Evolutionary conservation across 2,888 invertebrate species (phyloP).

Genomic region (Rhagium mordax): DNA sequence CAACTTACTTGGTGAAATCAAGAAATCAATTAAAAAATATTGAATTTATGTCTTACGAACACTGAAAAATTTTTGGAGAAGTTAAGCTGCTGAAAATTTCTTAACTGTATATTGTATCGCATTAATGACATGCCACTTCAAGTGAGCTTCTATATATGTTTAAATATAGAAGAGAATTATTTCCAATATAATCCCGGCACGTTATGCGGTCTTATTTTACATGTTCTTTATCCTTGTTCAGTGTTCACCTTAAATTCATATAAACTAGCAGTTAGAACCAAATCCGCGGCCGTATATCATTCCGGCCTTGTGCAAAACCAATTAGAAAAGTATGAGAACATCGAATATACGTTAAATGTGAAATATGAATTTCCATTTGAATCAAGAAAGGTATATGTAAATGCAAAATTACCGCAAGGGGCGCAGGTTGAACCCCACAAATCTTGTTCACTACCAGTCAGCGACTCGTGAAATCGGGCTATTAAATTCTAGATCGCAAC

Average conservation of each 20-base stretch:
- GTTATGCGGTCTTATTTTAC: not conserved
- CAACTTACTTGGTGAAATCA: no score
- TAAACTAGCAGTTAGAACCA: not conserved
- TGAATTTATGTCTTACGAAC: no score
- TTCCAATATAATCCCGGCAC: not conserved
- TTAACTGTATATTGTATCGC: no score
- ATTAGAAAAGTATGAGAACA: constrained; percentile 58
- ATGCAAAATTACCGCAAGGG: constrained; percentile 49
- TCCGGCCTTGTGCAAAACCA: constrained; percentile 50
- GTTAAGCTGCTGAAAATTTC: no score
- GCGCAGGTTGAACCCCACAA: constrained; percentile 50
- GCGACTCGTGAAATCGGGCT: constrained; percentile 58
- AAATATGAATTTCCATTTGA: constrained; percentile 59
- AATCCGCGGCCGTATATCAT: not conserved
- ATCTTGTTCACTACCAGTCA: constrained; percentile 57
- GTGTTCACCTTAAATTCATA: not conserved
- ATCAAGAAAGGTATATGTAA: constrained; percentile 55
- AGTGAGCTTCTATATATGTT: no score
- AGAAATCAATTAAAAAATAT: no score
- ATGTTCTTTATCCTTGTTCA: not conserved
- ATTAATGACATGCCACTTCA: no score
- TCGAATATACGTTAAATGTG: constrained; percentile 57
- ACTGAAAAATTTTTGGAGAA: no score
- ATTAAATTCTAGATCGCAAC: constrained; percentile 51
- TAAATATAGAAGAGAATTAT: not conserved